Percentiles rank a stretch among this genome's conserved stretches.
These are phyloP conservation scores for Lydus trimaculatus DNA, from an alignment of 2,888 invertebrate genomes.

Conservation along the genomic window DNA sequence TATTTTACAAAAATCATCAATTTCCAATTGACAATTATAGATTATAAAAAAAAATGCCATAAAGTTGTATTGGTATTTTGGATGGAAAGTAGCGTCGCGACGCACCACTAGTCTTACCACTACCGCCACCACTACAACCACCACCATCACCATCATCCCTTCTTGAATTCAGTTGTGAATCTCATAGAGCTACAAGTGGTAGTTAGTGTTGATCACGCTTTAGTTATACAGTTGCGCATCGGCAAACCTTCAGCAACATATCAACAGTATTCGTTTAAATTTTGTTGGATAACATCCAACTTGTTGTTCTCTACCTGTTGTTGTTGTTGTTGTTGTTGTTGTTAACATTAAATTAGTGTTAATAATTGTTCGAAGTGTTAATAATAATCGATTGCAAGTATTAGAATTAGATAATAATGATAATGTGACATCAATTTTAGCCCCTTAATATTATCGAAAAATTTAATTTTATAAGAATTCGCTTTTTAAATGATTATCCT, in stretches of 20 bases:
- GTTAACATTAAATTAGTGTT: background rate
- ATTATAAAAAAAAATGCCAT: too few relatives aligned
- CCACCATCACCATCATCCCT: conserved; percentile 22
- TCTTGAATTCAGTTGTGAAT: conserved; percentile 16
- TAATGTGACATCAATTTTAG: background rate
- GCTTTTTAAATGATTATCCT: background rate
- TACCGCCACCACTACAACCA: conserved; percentile 20
- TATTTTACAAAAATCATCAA: too few relatives aligned
- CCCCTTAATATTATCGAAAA: background rate
- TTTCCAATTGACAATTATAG: too few relatives aligned
- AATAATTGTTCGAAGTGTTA: background rate
- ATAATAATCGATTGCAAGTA: background rate
- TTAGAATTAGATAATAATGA: background rate
- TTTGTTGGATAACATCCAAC: conserved; percentile 1
- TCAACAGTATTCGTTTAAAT: background rate
- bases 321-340: background rate
- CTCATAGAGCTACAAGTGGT: conserved; percentile 48
- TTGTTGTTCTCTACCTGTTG: conserved; percentile 9
- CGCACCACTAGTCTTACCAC: conserved; percentile 3
- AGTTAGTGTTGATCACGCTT: conserved; percentile 44
- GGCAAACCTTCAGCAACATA: conserved; percentile 26
- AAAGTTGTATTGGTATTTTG: too few relatives aligned
- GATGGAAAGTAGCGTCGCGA: background rate
- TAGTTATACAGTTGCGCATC: conserved; percentile 46
- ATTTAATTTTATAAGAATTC: background rate